These are phyloP conservation scores for Episyrphus balteatus DNA, from an alignment of 1,140 invertebrate species.

Conservation along the genomic window DNA sequence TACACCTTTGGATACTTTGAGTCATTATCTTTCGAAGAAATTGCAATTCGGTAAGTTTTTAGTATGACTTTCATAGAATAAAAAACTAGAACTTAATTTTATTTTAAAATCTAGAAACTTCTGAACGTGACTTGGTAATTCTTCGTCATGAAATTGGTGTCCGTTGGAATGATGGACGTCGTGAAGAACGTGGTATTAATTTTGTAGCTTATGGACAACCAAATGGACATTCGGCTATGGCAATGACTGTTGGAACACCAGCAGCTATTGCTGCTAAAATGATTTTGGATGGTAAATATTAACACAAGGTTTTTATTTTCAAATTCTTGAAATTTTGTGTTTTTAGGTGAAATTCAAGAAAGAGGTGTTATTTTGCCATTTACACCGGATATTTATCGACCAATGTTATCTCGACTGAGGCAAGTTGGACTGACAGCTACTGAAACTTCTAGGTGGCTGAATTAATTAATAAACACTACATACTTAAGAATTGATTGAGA, in stretches of 20 bases:
- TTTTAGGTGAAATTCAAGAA: conserved; percentile 85
- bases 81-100: not conserved
- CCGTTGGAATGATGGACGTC: conserved; percentile 76
- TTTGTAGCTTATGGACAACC: conserved; percentile 86
- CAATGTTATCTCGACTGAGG: conserved; percentile 73
- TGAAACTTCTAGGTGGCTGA: conserved; percentile 43
- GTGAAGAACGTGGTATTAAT: conserved; percentile 79
- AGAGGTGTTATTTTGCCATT: conserved; percentile 87
- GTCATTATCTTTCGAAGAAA: conserved; percentile 78
- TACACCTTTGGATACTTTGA: conserved; percentile 86
- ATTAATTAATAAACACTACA: conserved; percentile 3
- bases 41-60: conserved; percentile 59
- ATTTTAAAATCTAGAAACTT: conserved; percentile 1
- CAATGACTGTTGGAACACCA: conserved; percentile 91
- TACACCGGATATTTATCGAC: conserved; percentile 79
- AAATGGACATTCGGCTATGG: conserved; percentile 90
- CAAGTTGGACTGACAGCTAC: conserved; percentile 74
- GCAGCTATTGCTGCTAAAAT: conserved; percentile 94
- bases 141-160: conserved; percentile 89
- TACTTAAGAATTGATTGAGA: too few species aligned
- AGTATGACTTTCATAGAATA: not conserved
- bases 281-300: conserved; percentile 68
- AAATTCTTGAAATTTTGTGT: not conserved
- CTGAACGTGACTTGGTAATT: conserved; percentile 90
- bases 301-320: not conserved